Percentiles rank a stretch among this genome's conserved stretches.
Conservation (phyloP, 2,888 invertebrate species). For the Tetranychus truncatus region DNA sequence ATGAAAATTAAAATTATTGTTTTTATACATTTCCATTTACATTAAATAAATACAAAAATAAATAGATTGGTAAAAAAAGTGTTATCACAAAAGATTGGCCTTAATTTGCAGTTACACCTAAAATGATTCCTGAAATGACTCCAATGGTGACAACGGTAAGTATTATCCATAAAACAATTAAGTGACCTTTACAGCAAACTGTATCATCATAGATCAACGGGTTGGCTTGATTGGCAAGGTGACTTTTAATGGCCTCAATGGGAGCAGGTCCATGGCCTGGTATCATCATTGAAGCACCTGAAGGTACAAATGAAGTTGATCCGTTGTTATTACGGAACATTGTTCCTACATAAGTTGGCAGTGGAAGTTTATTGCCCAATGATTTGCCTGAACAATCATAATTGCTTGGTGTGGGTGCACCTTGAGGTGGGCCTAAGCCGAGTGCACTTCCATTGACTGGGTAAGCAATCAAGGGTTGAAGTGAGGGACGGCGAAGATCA, state of each 20-base stretch:
- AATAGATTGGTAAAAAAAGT: too few species aligned
- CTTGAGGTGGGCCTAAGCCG: background rate
- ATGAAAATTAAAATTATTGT: too few species aligned
- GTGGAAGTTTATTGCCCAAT: background rate
- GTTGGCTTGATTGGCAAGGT: background rate
- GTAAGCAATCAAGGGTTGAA: background rate
- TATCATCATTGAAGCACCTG: background rate
- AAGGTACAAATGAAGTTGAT: background rate
- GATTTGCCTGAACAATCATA: background rate
- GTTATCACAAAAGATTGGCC: too few species aligned
- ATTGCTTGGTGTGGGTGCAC: background rate
- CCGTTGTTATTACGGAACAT: background rate
- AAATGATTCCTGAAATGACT: constrained; percentile 29
- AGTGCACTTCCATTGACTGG: background rate
- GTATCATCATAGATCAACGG: constrained; percentile 19
- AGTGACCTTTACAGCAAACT: constrained; percentile 29
- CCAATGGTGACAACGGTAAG: constrained; percentile 29
- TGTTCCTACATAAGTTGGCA: constrained; percentile 7
- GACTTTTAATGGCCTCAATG: background rate
- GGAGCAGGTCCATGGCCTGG: background rate
- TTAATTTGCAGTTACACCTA: constrained; percentile 27
- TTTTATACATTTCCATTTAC: too few species aligned
- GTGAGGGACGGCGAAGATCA: constrained; percentile 7
- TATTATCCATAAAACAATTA: constrained; percentile 30
- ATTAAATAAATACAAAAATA: too few species aligned